These are phyloP conservation scores for Stichopus chloronotus DNA, from an alignment of 35 echinoderm and acorn worm genomes.

Conservation along the genomic window DNA sequence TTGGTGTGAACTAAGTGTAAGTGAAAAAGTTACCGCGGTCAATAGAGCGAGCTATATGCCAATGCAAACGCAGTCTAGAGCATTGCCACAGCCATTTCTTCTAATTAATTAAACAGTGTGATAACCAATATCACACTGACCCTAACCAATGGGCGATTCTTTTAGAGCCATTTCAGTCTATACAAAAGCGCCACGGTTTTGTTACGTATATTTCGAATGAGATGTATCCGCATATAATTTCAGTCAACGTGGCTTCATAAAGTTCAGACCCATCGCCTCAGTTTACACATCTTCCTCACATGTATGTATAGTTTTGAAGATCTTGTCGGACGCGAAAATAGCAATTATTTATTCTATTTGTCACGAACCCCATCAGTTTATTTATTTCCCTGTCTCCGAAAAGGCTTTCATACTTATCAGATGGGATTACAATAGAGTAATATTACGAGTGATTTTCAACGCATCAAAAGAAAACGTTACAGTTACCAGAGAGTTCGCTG, in stretches of 20 bases:
- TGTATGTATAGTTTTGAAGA: background rate
- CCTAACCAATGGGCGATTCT: background rate
- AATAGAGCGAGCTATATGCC: too few species aligned
- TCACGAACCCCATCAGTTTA: slow-evolving; percentile 20
- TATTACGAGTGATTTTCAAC: background rate
- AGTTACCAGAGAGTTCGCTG: background rate
- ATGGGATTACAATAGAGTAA: slow-evolving; percentile 30
- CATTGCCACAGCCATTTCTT: background rate
- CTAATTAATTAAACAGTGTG: background rate
- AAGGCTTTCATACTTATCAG: slow-evolving; percentile 44
- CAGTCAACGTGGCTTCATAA: background rate
- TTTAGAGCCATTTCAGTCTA: background rate
- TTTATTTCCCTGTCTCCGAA: slow-evolving; percentile 43
- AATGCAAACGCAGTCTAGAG: too few species aligned
- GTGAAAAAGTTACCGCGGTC: too few species aligned
- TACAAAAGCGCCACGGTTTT: background rate
- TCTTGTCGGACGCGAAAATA: slow-evolving; percentile 11
- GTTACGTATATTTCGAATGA: background rate
- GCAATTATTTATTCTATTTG: slow-evolving; percentile 42
- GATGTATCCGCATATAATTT: background rate
- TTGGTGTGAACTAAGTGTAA: too few species aligned
- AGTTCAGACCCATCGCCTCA: background rate
- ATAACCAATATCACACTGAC: background rate
- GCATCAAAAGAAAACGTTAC: background rate
- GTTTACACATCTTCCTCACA: background rate